A percentile compares a stretch with the other conserved stretches of the same genome.
phyloP scores from a whole-genome alignment of 1,140 invertebrate species.

The Melanaphis sacchari region DNA sequence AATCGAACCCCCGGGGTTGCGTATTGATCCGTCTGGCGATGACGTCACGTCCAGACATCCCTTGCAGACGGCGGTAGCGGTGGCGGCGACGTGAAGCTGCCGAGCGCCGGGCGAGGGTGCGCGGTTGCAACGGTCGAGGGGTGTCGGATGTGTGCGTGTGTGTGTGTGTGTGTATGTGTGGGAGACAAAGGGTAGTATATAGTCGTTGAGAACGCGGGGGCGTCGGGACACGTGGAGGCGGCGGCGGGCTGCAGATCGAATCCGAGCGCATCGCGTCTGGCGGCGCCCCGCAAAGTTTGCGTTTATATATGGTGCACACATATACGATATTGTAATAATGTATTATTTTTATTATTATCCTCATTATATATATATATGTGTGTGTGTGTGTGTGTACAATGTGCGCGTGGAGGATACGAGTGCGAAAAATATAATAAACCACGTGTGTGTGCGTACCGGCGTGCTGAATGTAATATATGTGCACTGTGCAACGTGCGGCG shows the following conservation, averaged over 20 bases:
- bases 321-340: neutral
- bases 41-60: constrained; percentile 56
- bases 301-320: neutral
- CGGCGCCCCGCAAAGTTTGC: constrained; percentile 31
- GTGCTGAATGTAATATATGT: neutral
- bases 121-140: neutral
- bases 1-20: constrained; percentile 9
- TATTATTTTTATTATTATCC: neutral
- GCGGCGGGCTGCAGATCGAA: neutral
- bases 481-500: neutral
- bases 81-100: constrained; percentile 26
- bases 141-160: neutral
- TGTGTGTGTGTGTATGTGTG: neutral
- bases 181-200: constrained; percentile 26
- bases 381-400: no score
- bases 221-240: neutral
- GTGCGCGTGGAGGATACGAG: neutral
- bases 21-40: constrained; percentile 57
- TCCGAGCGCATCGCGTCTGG: constrained; percentile 47
- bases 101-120: neutral
- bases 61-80: neutral
- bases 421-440: neutral
- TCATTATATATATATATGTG: neutral
- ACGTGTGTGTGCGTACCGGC: neutral
- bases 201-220: neutral